phyloP scores from a whole-genome alignment of 2,888 invertebrate genomes.

The Hypselothyrea guttata region DNA sequence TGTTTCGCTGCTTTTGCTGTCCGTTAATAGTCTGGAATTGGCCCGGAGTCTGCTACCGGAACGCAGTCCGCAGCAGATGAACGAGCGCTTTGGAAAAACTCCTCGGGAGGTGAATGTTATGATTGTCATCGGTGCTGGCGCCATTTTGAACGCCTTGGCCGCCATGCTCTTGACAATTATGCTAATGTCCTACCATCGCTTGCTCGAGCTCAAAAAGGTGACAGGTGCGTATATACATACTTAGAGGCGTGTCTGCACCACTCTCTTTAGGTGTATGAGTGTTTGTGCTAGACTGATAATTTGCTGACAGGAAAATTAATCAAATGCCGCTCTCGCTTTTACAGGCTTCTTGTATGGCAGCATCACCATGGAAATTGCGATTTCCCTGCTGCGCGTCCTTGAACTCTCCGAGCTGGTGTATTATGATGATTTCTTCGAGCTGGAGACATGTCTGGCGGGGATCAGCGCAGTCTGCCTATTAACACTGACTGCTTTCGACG shows the following conservation, averaged over 20 bases:
- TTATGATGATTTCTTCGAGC: conserved; percentile 67
- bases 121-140: conserved; percentile 70
- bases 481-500: conserved; percentile 69
- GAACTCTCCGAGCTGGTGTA: conserved; percentile 77
- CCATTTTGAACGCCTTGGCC: conserved; percentile 74
- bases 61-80: conserved; percentile 44
- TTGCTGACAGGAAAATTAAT: conserved; percentile 44
- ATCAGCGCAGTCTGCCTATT: conserved; percentile 58
- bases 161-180: conserved; percentile 76
- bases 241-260: too few species aligned
- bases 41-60: conserved; percentile 76
- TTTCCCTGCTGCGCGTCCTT: conserved; percentile 74
- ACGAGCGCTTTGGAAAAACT: conserved; percentile 43
- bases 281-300: conserved; percentile 24
- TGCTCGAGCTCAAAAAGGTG: conserved; percentile 78
- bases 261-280: conserved; percentile 4
- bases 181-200: conserved; percentile 80
- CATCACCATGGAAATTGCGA: conserved; percentile 57
- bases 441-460: conserved; percentile 73
- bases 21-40: conserved; percentile 79
- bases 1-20: conserved; percentile 75
- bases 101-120: conserved; percentile 58
- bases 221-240: conserved; percentile 74
- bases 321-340: conserved; percentile 25
- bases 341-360: conserved; percentile 78